These are phyloP conservation scores for Megathymus violae DNA, from an alignment of 1,140 invertebrate species.

Conservation along the genomic window DNA sequence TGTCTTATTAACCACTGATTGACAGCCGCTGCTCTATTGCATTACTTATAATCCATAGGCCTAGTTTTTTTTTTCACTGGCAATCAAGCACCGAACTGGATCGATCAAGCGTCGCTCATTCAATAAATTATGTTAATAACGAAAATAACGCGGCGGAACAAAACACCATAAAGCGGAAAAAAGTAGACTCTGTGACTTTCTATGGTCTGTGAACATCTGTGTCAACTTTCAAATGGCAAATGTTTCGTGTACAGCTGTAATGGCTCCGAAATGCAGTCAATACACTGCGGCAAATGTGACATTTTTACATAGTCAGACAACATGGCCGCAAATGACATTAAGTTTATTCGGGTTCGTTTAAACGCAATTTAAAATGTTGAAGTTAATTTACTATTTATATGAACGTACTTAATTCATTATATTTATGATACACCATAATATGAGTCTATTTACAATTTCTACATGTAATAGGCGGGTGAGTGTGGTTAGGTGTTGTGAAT, in stretches of 20 bases:
- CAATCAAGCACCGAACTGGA: constrained; percentile 26
- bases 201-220: constrained; percentile 45
- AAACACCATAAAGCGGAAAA: constrained; percentile 17
- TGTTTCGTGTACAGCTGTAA: constrained; percentile 10
- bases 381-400: too few species aligned
- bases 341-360: background rate
- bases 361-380: too few species aligned
- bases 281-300: constrained; percentile 38
- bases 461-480: too few species aligned
- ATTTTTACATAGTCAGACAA: constrained; percentile 28
- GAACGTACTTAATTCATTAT: too few species aligned
- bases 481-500: too few species aligned
- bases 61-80: constrained; percentile 4
- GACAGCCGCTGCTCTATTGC: background rate
- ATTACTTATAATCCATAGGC: constrained; percentile 4
- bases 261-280: constrained; percentile 18
- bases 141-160: constrained; percentile 19
- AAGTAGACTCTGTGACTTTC: constrained; percentile 29
- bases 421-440: too few species aligned
- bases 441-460: too few species aligned
- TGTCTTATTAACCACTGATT: too few species aligned
- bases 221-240: constrained; percentile 47
- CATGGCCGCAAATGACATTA: constrained; percentile 43
- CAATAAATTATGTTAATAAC: constrained; percentile 40
- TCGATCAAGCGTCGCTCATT: constrained; percentile 35